phyloP scores from a whole-genome alignment of 1,140 invertebrate genomes.

The Anadara kagoshimensis region DNA sequence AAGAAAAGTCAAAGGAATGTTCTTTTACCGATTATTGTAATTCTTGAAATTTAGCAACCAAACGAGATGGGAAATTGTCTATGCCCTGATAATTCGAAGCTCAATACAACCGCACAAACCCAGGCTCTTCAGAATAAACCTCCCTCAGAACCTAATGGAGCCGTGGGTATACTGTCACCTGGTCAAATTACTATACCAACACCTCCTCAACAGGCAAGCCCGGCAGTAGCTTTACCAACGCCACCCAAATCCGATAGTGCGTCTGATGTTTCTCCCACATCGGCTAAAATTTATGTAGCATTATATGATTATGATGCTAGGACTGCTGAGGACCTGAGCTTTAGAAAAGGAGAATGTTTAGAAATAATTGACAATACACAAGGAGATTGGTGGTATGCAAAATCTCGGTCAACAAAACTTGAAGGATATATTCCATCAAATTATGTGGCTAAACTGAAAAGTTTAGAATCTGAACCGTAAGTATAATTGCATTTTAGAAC shows the following conservation, averaged over 20 bases:
- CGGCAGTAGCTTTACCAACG: constrained; percentile 22
- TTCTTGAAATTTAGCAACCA: neutral
- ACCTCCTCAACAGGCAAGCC: constrained; percentile 25
- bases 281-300: constrained; percentile 89
- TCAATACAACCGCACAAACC: constrained; percentile 18
- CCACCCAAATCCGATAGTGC: constrained; percentile 36
- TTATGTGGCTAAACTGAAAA: constrained; percentile 99
- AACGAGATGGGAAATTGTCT: constrained; percentile 41
- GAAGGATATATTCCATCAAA: constrained; percentile 99
- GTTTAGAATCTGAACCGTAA: constrained; percentile 99
- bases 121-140: constrained; percentile 22
- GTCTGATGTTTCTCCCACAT: constrained; percentile 31
- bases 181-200: constrained; percentile 41
- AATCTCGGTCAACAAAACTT: constrained; percentile 90
- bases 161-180: constrained; percentile 9
- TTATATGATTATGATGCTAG: constrained; percentile 99
- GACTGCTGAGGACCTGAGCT: constrained; percentile 98
- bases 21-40: too few relatives aligned
- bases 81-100: constrained; percentile 37
- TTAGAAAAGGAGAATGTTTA: constrained; percentile 98
- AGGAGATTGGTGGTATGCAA: constrained; percentile 99
- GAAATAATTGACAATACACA: constrained; percentile 99
- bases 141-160: constrained; percentile 39
- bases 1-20: too few relatives aligned
- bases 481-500: constrained; percentile 65